Evolutionary conservation across 1,140 invertebrate genomes (phyloP), one percentile per base, ranked within the genome.

Genomic region (Cotesia typhae): DNA sequence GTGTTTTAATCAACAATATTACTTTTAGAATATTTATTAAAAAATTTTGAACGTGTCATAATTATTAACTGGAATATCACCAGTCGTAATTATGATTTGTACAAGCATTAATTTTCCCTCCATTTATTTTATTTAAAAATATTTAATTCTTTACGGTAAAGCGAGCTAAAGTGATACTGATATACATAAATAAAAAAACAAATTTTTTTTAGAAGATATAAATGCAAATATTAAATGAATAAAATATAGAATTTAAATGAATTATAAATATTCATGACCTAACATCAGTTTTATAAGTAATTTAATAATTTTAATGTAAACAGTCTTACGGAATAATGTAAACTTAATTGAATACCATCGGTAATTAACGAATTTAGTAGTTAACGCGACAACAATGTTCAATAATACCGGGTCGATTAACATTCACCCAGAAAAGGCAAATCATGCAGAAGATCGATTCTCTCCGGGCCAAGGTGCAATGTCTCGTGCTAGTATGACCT

Each of bases 341-440:
- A 4, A 52, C 28, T 28, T 67, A 53, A 67, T 55, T 72, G 14
- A 72, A 72, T 72, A 47, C 37, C 14, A 37, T 65, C 20, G 55
- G 37, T 35, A 51, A 71, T 71, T 64, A 61, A 65, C 65, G 38
- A 28, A 55, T 5, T 65, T 60, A 14, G 6, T n/a, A 9, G 52
- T n/a, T 28, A n/a, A 4, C 20, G 17, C 4, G 35, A 4, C 5
- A 3, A 59, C 38, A 47, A 41, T 52, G 68, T 10, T 51, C 55
- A 47, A 66, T 68, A 67, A 73, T 68, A 36, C 38, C 65, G 68
- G 59, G 28, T 68, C 71, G 71, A 68, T 73, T 73, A 73, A 73
- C 71, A 73, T 73, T 73, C 66, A 73, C 65, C 71, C 59, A 73
- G 71, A 73, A 68, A 73, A 52, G 14, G 35, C 17, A 38, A 38